Percentiles rank a stretch among this genome's conserved stretches.
These are phyloP conservation scores for Erebia aethiops DNA, from an alignment of 2,888 invertebrate species.

Conservation along the genomic window DNA sequence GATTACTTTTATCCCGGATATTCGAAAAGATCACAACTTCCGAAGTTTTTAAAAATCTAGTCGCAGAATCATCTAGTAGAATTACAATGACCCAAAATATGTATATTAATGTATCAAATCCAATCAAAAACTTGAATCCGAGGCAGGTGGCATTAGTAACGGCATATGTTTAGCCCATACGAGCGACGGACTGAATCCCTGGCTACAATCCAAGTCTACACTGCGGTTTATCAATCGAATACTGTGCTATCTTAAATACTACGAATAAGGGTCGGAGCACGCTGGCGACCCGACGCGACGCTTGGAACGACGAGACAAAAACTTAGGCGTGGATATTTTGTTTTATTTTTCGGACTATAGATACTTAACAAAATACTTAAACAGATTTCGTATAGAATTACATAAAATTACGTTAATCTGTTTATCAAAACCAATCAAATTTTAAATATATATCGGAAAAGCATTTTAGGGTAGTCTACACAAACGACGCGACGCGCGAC, in stretches of 20 bases:
- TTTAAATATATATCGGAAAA: no score
- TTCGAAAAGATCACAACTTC: no score
- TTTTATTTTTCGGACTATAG: no score
- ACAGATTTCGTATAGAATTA: no score
- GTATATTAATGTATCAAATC: background rate
- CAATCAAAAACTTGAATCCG: slow-evolving; percentile 7
- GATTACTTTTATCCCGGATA: no score
- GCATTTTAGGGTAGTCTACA: no score
- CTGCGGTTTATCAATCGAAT: slow-evolving; percentile 21
- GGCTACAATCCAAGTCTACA: slow-evolving; percentile 9
- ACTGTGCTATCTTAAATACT: background rate
- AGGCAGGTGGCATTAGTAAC: slow-evolving; percentile 24
- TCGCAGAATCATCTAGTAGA: background rate
- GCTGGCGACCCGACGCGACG: background rate
- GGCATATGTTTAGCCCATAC: slow-evolving; percentile 19
- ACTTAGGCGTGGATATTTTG: background rate
- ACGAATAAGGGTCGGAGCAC: background rate
- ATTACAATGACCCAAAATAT: slow-evolving; percentile 5
- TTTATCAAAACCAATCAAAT: no score
- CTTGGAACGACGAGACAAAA: background rate
- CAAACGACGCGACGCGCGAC: no score
- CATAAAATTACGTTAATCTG: no score
- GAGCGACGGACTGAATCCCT: slow-evolving; percentile 5
- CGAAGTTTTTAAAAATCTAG: no score
- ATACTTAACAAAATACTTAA: no score